Evolutionary conservation across 1,140 invertebrate genomes (phyloP), one percentile per base, ranked within the genome.

Genomic region (Drosophila tsacasi): DNA sequence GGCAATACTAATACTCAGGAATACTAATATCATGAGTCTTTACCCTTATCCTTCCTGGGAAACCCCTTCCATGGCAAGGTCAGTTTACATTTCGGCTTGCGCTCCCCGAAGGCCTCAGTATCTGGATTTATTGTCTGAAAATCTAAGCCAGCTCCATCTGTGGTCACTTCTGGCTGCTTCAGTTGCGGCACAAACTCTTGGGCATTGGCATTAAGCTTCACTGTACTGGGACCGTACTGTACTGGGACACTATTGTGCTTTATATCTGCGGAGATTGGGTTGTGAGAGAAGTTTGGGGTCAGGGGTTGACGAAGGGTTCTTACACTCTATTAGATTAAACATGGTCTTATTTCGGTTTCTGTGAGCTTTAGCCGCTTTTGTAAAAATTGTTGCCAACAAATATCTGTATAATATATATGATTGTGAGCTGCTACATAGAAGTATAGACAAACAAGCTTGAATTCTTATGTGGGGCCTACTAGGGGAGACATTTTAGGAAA

Each of bases 21-120:
- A 9, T n/a, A n/a, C n/a, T n/a, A n/a, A 5, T n/a, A 3, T 13
- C 42, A 21, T 25, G 0, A 23, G 5, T 19, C 17, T 13, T 32
- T 59, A 50, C 40, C 8, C 7, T 30, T 68, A 4, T 52, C 30
- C 2, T 59, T 61, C n/a, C 75, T 89, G 6, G 84, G 84, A 35
- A 87, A 87, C 2, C 84, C 83, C 13, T 84, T 84, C 83, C 83
- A 87, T 3, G 84, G 83, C 50, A 84, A 46, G 10, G 66, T 21
- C 1, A 87, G 13, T 10, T 65, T 72, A 0, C 44, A 44, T 39
- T 77, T 49, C 6, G 32, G 6, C 13, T 67, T 69, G 2, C 27
- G 40, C 21, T 35, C 47, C 9, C 55, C 42, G 21, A 66, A 2
- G 0, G 17, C 1, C 23, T 59, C 58, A 5, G 61, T 23, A 1